Evolutionary conservation across 1,140 invertebrate genomes (phyloP), one percentile per base, ranked within the genome.

Genomic region (Eulimnadia texana): DNA sequence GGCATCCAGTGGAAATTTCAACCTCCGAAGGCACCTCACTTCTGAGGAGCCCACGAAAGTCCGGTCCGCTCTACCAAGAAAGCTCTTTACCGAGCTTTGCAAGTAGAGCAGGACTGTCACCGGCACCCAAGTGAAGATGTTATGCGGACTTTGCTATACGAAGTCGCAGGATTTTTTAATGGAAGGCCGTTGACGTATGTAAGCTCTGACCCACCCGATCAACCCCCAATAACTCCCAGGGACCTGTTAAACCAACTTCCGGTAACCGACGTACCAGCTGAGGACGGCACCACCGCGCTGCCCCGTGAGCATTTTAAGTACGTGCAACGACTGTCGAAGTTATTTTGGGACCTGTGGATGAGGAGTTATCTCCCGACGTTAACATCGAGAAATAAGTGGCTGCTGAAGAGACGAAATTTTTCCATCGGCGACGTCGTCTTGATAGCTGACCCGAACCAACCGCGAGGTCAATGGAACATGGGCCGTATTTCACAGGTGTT

Each of bases 1-100:
- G 42, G 65, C 50, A 75, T 74, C 25, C 50, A 67, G 11, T 74
- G 72, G 70, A 66, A 67, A 19, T 74, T 76, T 64, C 74, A 72
- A 65, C 72, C 72, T 1, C 70, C 74, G 11, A 62, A 66, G 6
- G 68, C 72, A 19, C 56, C 73, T 3, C 58, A 59, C 13, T 59
- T 57, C 1, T 24, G 23, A 20, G 55, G 55, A 29, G 55, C 29
- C 9, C 55, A 57, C 20, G 55, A 57, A 25, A 57, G 55, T 11
- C 10, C 33, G 20, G 24, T 57, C 10, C 25, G 29, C 10, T 57
- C 55, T 29, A 42, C 55, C 3, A 57, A 57, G 2, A 13, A 11
- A 20, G 55, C 55, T 29, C 27, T 57, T 3, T 28, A 57, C n/a
- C 11, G 29, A 20, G 19, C 29, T 3, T 25, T 57, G 55, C 24